phyloP scores from a whole-genome alignment of 2,113 vertebrate genomes.

The Chaetodon auriga region DNA sequence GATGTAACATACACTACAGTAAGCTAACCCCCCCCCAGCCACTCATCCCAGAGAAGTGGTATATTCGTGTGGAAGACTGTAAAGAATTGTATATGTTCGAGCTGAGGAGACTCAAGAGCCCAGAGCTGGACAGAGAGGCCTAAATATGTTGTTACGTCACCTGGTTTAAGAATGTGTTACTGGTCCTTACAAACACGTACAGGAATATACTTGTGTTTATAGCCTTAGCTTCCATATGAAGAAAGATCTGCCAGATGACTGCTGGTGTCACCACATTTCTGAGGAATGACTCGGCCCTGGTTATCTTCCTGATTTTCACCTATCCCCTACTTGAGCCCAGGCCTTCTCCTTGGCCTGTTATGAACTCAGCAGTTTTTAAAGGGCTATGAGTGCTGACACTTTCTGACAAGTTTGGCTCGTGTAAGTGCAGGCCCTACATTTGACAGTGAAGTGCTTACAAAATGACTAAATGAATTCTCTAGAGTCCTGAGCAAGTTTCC shows the following conservation, averaged over 20 bases:
- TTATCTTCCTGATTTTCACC: constrained; percentile 59
- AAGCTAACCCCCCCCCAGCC: constrained; percentile 4
- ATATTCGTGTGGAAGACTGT: background rate
- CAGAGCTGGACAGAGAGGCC: constrained; percentile 17
- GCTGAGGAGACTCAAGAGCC: constrained; percentile 8
- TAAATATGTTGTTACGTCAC: constrained; percentile 36
- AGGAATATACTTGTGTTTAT: background rate
- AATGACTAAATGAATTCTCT: background rate
- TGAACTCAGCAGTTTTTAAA: constrained; percentile 67
- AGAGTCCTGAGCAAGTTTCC: background rate
- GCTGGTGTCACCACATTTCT: constrained; percentile 53
- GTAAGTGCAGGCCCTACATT: constrained; percentile 5
- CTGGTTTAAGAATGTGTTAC: constrained; percentile 34
- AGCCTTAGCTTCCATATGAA: constrained; percentile 14
- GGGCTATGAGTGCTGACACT: constrained; percentile 31
- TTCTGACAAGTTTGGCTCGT: constrained; percentile 30
- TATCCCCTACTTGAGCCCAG: constrained; percentile 64
- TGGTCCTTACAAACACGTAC: constrained; percentile 14
- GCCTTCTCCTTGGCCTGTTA: constrained; percentile 60
- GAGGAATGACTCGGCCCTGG: constrained; percentile 47
- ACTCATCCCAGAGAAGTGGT: constrained; percentile 12
- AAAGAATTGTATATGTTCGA: background rate
- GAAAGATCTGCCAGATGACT: constrained; percentile 31
- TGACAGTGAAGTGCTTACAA: background rate
- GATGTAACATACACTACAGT: constrained; percentile 56